These are phyloP conservation scores for Alces alces DNA, from an alignment of 2,113 vertebrate genomes.

Conservation along the genomic window DNA sequence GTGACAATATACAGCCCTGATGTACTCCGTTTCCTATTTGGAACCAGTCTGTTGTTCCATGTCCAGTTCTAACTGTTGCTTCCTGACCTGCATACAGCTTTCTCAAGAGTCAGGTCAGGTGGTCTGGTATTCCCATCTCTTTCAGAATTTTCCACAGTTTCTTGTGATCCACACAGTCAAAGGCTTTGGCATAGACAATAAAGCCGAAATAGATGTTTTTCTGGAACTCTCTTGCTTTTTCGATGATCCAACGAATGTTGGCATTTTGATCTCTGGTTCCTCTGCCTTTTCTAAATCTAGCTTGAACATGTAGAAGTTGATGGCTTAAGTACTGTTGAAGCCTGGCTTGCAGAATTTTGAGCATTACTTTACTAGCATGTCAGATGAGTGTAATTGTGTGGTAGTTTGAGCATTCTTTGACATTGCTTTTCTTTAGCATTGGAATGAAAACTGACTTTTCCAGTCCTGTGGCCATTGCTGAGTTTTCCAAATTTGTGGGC, in stretches of 20 bases:
- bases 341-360: not conserved
- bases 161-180: not conserved
- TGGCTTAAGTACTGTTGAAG: not conserved
- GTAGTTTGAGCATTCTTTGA: too few relatives aligned
- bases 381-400: too few relatives aligned
- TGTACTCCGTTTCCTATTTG: not conserved
- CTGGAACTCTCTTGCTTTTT: not conserved
- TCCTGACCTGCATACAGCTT: not conserved
- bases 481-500: not conserved
- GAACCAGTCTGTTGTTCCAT: not conserved
- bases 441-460: not conserved
- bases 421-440: not conserved
- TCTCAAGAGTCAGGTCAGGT: not conserved
- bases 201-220: not conserved
- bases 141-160: not conserved
- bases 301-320: not conserved
- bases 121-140: not conserved
- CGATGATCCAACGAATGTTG: not conserved
- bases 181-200: not conserved
- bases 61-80: not conserved
- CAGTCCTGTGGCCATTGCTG: not conserved
- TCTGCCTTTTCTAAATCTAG: not conserved
- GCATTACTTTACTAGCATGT: not conserved
- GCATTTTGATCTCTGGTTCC: not conserved
- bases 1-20: not conserved